These are phyloP conservation scores for Drosophila buzzatii DNA, from an alignment of 2,888 invertebrate species.

Conservation along the genomic window DNA sequence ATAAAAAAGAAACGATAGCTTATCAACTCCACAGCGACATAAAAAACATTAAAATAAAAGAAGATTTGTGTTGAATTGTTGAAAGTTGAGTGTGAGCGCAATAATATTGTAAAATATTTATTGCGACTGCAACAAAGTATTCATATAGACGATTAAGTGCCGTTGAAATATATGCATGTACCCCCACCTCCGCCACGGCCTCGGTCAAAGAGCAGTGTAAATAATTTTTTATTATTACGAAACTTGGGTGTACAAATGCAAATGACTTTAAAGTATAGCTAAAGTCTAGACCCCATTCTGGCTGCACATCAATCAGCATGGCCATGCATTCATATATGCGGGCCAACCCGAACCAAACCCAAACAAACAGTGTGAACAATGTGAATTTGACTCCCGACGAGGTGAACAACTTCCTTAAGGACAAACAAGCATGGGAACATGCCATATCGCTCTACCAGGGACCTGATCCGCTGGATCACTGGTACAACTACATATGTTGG, in stretches of 20 bases:
- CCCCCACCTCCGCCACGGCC: constrained; percentile 22
- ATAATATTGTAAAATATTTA: constrained; percentile 16
- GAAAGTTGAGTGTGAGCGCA: constrained; percentile 30
- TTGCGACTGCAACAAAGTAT: neutral
- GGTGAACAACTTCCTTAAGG: constrained; percentile 83
- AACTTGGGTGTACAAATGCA: constrained; percentile 37
- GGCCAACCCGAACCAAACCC: constrained; percentile 56
- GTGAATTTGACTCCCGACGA: constrained; percentile 73
- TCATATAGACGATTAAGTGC: constrained; percentile 8
- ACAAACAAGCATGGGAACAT: constrained; percentile 90
- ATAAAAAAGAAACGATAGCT: constrained; percentile 49
- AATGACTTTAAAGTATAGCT: constrained; percentile 32
- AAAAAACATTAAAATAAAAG: constrained; percentile 56
- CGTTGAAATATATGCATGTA: constrained; percentile 3
- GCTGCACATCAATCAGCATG: constrained; percentile 42
- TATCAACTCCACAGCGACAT: constrained; percentile 54
- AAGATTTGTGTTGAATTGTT: constrained; percentile 39
- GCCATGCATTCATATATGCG: constrained; percentile 78
- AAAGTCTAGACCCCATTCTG: constrained; percentile 2
- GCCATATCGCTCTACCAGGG: constrained; percentile 93
- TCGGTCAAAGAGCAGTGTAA: constrained; percentile 48
- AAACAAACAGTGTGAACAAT: constrained; percentile 43
- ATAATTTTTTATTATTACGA: constrained; percentile 60
- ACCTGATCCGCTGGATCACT: constrained; percentile 94
- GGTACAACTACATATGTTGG: constrained; percentile 97